Conservation (phyloP, 2,113 vertebrate genomes). For the Leiothrix lutea region DNA sequence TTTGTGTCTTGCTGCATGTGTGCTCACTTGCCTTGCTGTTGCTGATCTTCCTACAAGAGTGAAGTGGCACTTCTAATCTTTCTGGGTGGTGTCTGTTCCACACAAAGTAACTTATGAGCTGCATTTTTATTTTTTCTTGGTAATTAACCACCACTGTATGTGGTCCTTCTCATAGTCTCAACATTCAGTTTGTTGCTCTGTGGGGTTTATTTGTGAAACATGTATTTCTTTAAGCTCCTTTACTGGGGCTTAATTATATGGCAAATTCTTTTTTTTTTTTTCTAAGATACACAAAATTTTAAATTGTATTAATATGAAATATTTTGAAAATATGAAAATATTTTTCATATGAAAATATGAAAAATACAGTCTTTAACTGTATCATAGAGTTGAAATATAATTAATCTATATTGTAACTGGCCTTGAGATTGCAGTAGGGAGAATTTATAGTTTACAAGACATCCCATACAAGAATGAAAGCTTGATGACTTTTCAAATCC, state of each 20-base stretch:
- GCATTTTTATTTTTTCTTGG: neutral
- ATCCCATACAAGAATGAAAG: neutral
- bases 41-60: neutral
- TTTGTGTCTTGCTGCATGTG: neutral
- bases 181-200: neutral
- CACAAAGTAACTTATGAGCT: neutral
- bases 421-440: neutral
- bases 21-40: neutral
- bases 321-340: too few relatives aligned
- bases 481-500: neutral
- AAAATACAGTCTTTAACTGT: neutral
- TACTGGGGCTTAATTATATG: neutral
- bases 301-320: neutral
- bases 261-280: neutral
- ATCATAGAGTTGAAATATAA: neutral
- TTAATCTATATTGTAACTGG: neutral
- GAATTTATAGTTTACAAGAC: neutral
- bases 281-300: neutral
- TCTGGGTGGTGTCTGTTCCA: conserved; percentile 7
- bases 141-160: neutral
- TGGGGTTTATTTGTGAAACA: neutral
- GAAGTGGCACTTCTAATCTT: neutral
- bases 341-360: too few relatives aligned
- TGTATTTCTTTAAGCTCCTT: neutral
- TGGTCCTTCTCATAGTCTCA: neutral